phyloP scores from a whole-genome alignment of 2,113 vertebrate genomes.

The Onychostruthus taczanowskii region DNA sequence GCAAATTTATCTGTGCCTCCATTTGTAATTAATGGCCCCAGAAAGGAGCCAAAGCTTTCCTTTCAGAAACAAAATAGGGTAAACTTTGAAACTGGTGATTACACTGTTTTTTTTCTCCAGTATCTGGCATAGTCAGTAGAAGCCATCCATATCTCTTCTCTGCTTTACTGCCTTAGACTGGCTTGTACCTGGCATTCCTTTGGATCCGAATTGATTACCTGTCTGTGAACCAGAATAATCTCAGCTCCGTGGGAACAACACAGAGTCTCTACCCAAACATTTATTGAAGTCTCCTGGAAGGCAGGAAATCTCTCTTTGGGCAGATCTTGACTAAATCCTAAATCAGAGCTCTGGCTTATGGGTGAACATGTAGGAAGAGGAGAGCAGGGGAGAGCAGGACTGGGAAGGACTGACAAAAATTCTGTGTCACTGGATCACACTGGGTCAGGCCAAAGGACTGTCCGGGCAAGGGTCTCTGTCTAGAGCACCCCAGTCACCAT shows the following conservation, averaged over 20 bases:
- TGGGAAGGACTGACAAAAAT: not conserved
- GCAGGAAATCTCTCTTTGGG: not conserved
- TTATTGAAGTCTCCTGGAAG: not conserved
- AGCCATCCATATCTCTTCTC: not conserved
- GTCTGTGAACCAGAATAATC: not conserved
- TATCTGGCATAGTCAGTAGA: not conserved
- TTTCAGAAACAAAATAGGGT: not conserved
- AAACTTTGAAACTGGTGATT: not conserved
- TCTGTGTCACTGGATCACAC: not conserved
- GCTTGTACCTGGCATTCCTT: not conserved
- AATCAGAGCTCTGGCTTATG: not conserved
- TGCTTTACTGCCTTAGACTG: not conserved
- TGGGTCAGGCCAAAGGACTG: not conserved
- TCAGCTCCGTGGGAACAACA: not conserved
- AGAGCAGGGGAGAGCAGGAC: not conserved
- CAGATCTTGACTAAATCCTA: not conserved
- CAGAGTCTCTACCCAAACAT: not conserved
- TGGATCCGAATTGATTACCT: not conserved
- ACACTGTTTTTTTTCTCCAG: not conserved
- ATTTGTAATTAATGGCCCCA: not conserved
- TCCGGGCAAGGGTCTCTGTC: not conserved
- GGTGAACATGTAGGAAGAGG: rapidly evolving
- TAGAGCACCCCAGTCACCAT: not conserved
- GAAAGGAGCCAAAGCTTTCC: not conserved
- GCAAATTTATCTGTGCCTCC: not conserved